Evolutionary conservation across 2,888 invertebrate genomes (phyloP), one percentile per base, ranked within the genome.

Genomic region (Polymixis flavicincta): DNA sequence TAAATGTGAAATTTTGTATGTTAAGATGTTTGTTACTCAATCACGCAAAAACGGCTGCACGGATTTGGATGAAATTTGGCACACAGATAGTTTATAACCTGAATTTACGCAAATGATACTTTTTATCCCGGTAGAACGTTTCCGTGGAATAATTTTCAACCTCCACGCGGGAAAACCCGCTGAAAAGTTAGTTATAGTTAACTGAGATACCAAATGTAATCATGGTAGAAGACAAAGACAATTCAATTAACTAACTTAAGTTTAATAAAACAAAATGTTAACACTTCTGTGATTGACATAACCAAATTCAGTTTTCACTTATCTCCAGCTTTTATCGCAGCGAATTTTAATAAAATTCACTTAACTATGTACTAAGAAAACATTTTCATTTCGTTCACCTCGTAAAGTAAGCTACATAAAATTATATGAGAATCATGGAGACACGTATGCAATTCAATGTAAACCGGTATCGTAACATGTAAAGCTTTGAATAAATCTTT

Each of bases 321-420:
- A 45, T 25, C 50, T 61, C 1, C 5, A 83, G 14, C 17, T 59
- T 28, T 50, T 19, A 76, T 55, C 7, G 19, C 50, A 32, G 25
- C 6, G 14, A 55, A 63, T 67, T 52, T 66, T 52, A 77, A 66
- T 57, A 48, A 78, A 83, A 57, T 52, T 37, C 7, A 13, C 45
- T 66, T 77, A 55, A 60, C 32, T 52, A 13, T 45, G 32, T 25
- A 57, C n/a, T n/a, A 50, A 76, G 45, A 52, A 59, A 37, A 64
- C 52, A 32, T 57, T 64, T 75, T 54, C 22, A 82, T 82, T 76
- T 50, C 59, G 22, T 55, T 25, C 25, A 64, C 32, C 22, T 77
- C 76, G 37, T 83, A 83, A 78, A 64, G 57, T 42, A 28, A 57
- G 78, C 57, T 42, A 25, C 67, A 74, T 65, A 77, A 54, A 54